Conservation (phyloP, 2,888 invertebrate genomes). For the Bimastos eiseni region DNA sequence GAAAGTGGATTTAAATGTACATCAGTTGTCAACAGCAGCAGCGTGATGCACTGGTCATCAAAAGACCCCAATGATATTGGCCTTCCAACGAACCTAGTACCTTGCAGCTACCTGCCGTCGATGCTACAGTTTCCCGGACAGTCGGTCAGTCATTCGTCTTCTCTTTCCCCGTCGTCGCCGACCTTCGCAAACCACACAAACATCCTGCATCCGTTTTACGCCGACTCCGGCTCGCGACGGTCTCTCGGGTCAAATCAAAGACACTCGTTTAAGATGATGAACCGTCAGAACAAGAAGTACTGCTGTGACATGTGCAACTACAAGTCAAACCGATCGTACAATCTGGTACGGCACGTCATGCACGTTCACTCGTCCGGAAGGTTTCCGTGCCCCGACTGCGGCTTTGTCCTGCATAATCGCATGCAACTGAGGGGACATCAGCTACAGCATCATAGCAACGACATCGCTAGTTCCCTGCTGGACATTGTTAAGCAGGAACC, state of each 20-base stretch:
- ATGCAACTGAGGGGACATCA: conserved; percentile 19
- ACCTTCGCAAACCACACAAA: not conserved
- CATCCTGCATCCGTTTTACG: not conserved
- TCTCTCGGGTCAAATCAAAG: not conserved
- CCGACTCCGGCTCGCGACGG: not conserved
- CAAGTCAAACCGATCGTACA: conserved; percentile 9
- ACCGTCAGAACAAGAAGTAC: conserved; percentile 10
- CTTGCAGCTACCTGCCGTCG: conserved; percentile 1
- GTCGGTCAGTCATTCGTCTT: not conserved
- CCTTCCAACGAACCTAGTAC: not conserved
- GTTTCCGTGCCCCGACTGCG: not conserved
- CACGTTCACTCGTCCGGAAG: conserved; percentile 7
- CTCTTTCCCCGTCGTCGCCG: not conserved
- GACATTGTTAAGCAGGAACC: conserved; percentile 1
- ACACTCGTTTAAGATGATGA: not conserved
- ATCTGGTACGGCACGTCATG: conserved; percentile 18
- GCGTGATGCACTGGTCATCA: not conserved
- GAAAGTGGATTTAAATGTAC: not conserved
- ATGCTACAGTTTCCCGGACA: not conserved
- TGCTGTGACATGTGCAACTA: conserved; percentile 23
- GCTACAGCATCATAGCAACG: conserved; percentile 3
- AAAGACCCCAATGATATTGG: not conserved
- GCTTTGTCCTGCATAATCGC: not conserved
- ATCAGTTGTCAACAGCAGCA: not conserved
- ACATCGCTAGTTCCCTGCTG: not conserved